Evolutionary conservation across 1,140 invertebrate genomes (phyloP).

Genomic region (Scylla paramamosain): DNA sequence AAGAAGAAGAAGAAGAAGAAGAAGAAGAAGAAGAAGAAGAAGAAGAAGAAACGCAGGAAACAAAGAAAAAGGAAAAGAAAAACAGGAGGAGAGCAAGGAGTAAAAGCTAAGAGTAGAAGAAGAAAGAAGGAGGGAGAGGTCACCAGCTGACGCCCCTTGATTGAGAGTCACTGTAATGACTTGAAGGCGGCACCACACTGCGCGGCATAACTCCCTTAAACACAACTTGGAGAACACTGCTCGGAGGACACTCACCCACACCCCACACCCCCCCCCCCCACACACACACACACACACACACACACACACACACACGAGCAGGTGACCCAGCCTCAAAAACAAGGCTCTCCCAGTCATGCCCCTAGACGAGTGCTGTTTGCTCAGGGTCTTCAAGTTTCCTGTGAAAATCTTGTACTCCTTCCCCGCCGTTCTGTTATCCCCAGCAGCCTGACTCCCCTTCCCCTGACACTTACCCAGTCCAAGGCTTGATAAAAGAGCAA

Average conservation of each 20-base stretch:
- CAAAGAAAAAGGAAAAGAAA: not conserved
- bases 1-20: not conserved
- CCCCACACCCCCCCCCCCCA: too few species aligned
- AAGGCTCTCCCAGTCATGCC: not conserved
- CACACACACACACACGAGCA: not conserved
- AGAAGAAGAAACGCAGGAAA: not conserved
- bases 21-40: not conserved
- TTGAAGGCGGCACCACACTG: not conserved
- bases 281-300: too few species aligned
- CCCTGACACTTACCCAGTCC: not conserved
- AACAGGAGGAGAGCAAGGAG: not conserved
- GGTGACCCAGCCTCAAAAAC: too few species aligned
- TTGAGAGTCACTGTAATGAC: not conserved
- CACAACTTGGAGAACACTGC: not conserved
- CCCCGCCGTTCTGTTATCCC: not conserved
- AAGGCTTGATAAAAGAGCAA: constrained; percentile 1
- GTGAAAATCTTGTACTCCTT: not conserved
- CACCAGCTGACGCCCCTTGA: not conserved
- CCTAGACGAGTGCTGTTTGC: not conserved
- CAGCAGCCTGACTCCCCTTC: not conserved
- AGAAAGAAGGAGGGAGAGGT: not conserved
- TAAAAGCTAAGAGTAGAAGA: not conserved
- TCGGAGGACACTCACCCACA: not conserved
- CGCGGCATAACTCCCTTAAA: not conserved
- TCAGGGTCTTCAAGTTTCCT: not conserved